phyloP scores from a whole-genome alignment of 2,888 invertebrate species.

The Pyrocoelia pectoralis region DNA sequence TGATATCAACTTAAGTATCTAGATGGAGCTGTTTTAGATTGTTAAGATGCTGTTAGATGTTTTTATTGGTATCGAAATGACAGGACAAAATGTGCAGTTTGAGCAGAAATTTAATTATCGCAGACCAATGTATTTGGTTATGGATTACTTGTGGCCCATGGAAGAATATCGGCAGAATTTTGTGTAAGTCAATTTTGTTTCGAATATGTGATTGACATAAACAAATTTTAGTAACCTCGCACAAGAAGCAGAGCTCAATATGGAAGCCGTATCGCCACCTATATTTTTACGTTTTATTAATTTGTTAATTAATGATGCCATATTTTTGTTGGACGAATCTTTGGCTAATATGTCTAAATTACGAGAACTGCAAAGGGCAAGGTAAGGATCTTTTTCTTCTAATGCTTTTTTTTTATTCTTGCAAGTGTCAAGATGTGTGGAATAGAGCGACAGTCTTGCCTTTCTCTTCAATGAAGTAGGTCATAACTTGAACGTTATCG shows the following conservation, averaged over 20 bases:
- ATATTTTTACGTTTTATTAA: slow-evolving; percentile 95
- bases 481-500: too few relatives aligned
- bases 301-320: slow-evolving; percentile 96
- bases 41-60: slow-evolving; percentile 85
- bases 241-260: slow-evolving; percentile 80
- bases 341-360: slow-evolving; percentile 89
- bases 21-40: slow-evolving; percentile 63
- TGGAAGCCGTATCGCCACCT: slow-evolving; percentile 91
- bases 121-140: slow-evolving; percentile 92
- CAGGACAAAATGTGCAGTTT: slow-evolving; percentile 93
- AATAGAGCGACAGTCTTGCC: too few relatives aligned
- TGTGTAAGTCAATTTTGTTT: too few relatives aligned
- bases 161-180: slow-evolving; percentile 80
- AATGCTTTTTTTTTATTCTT: too few relatives aligned
- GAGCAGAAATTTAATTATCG: slow-evolving; percentile 98
- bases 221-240: slow-evolving; percentile 70
- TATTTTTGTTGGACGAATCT: slow-evolving; percentile 93
- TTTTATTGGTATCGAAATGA: slow-evolving; percentile 98
- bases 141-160: slow-evolving; percentile 90
- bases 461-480: too few relatives aligned
- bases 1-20: slow-evolving; percentile 55
- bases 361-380: slow-evolving; percentile 79
- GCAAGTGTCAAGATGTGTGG: too few relatives aligned
- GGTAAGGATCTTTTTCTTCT: too few relatives aligned
- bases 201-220: too few relatives aligned